These are phyloP conservation scores for Miltochrista miniata DNA, from an alignment of 2,888 invertebrate species.

Conservation along the genomic window DNA sequence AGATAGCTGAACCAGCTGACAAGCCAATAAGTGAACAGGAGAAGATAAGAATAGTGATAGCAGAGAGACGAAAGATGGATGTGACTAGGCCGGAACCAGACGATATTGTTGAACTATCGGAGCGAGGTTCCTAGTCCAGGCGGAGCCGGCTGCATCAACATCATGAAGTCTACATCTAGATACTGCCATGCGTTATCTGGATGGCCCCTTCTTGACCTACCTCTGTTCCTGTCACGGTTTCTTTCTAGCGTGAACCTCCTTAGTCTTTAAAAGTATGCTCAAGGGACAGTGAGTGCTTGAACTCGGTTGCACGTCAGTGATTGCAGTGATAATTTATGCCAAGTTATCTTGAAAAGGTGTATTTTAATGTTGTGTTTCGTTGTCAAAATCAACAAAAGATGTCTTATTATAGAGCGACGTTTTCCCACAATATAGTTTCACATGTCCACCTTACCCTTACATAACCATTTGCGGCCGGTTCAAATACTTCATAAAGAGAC, in stretches of 20 bases:
- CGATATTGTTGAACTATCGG: slow-evolving; percentile 69
- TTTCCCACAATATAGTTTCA: slow-evolving; percentile 48
- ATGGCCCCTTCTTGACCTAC: slow-evolving; percentile 33
- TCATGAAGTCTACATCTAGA: slow-evolving; percentile 79
- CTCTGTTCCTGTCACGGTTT: slow-evolving; percentile 2
- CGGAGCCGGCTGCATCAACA: slow-evolving; percentile 80
- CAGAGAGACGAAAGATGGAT: slow-evolving; percentile 84
- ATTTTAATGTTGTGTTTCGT: slow-evolving; percentile 53
- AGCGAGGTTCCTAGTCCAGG: slow-evolving; percentile 80
- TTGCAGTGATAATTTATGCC: slow-evolving; percentile 43
- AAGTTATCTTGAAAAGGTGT: slow-evolving; percentile 24
- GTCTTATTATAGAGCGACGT: slow-evolving; percentile 43
- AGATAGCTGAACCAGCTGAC: slow-evolving; percentile 49
- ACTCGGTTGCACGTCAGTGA: slow-evolving; percentile 69
- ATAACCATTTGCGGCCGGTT: slow-evolving; percentile 77
- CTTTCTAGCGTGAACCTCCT: slow-evolving; percentile 28
- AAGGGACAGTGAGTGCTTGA: slow-evolving; percentile 64
- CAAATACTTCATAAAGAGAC: slow-evolving; percentile 68
- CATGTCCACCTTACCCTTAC: slow-evolving; percentile 47
- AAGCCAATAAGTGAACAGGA: slow-evolving; percentile 72
- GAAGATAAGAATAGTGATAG: slow-evolving; percentile 85
- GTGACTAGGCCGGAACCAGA: slow-evolving; percentile 64
- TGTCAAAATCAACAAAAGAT: slow-evolving; percentile 49
- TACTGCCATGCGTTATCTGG: slow-evolving; percentile 33
- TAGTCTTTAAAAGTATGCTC: slow-evolving; percentile 52